These are phyloP conservation scores for Metellina segmentata DNA, from an alignment of 2,888 invertebrate species.

Conservation along the genomic window DNA sequence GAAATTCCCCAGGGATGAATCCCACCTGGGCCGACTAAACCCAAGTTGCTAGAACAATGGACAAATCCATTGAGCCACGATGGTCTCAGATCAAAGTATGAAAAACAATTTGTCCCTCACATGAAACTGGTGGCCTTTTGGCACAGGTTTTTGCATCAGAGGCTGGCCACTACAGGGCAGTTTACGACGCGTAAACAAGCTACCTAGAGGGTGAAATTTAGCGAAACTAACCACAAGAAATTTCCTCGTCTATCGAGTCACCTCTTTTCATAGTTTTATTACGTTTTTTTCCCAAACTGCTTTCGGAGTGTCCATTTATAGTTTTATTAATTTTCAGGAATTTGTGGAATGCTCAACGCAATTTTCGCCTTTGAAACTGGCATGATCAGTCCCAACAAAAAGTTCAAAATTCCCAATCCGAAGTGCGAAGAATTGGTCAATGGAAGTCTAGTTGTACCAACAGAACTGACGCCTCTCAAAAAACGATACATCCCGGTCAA, in stretches of 20 bases:
- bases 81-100: too few species aligned
- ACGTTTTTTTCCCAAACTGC: neutral
- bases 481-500: constrained; percentile 82
- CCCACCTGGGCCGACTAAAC: too few species aligned
- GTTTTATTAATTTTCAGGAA: constrained; percentile 78
- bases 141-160: too few species aligned
- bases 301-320: neutral
- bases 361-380: constrained; percentile 82
- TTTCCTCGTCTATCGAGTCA: neutral
- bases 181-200: too few species aligned
- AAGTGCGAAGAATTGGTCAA: constrained; percentile 82
- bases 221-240: neutral
- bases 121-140: too few species aligned
- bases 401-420: constrained; percentile 82
- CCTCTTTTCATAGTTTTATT: neutral
- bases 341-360: constrained; percentile 82
- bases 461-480: constrained; percentile 80
- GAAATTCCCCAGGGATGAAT: too few species aligned
- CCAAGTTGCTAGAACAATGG: too few species aligned
- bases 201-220: neutral
- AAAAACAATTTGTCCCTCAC: too few species aligned
- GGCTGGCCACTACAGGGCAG: too few species aligned
- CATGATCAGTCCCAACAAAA: constrained; percentile 82
- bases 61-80: too few species aligned
- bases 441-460: constrained; percentile 83